Base-by-base conservation (phyloP, 2,113 vertebrate species). In the Sorex fumeus region DNA sequence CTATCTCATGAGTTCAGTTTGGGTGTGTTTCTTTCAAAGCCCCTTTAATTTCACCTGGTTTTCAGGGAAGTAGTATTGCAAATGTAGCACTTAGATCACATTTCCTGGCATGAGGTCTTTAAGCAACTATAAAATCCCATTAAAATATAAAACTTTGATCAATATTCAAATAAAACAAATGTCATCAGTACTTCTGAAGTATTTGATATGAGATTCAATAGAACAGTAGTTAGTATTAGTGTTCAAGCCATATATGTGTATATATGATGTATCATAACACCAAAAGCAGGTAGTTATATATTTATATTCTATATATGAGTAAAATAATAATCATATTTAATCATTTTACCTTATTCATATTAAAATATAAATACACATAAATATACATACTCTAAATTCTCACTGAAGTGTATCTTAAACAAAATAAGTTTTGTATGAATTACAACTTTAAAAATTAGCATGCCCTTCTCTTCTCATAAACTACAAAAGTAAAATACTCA, bases 1-100 rank as follows among this genome's bases (percentile, higher is more conserved):
- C 95, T 95, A 95, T 70, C 95, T 90, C 28, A 91, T 27, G 16
- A 87, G 84, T 91, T 96, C 91, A 95, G 91, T 83, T 94, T 90
- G 79, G 62, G 21, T 88, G 21, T 0, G 0, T 66, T 82, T 57
- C 43, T 87, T 90, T 96, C 28, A 82, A 82, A 40, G 3, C 6
- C 77, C 60, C 72, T 95, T 76, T 32, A 67, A 23, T 85, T 82
- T 90, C 88, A 85, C 66, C 32, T 83, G 53, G n/a, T 60, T 80
- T 77, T 83, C 67, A 67, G 66, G 28, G 36, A 94, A 69, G 43
- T 1, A 80, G 71, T n/a, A 47, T 3, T 78, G 75, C 85, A 84
- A 72, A 87, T 89, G 64, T 53, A 25, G 21, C 12, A 84, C 79
- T 90, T 32, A 64, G 0, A 75, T 27, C 75, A 87, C 74, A 69